Conservation (phyloP, 2,888 invertebrate species). For the Eupithecia tripunctaria region DNA sequence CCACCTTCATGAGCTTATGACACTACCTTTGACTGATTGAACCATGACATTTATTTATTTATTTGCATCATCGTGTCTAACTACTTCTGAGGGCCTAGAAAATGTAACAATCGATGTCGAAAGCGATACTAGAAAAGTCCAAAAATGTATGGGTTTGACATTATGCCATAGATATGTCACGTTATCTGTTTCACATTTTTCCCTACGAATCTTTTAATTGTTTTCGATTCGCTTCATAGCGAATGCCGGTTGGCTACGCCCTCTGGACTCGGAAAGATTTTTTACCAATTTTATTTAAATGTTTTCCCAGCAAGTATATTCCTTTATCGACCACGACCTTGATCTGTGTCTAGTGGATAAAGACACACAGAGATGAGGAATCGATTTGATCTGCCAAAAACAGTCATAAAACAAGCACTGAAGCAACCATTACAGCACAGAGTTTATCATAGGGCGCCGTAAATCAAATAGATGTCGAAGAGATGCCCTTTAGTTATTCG, state of each 20-base stretch:
- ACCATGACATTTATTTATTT: neutral
- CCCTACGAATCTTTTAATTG: too few relatives aligned
- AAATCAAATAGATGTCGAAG: slow-evolving; percentile 34
- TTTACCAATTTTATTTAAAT: neutral
- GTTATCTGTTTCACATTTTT: too few relatives aligned
- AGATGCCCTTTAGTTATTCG: slow-evolving; percentile 35
- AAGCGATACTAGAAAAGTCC: too few relatives aligned
- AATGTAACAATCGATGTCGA: too few relatives aligned
- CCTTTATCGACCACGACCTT: neutral
- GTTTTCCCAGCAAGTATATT: neutral
- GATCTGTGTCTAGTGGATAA: neutral
- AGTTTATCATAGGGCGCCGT: slow-evolving; percentile 30
- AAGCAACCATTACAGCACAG: slow-evolving; percentile 32
- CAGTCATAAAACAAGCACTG: slow-evolving; percentile 21
- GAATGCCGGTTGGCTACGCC: too few relatives aligned
- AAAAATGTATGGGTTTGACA: too few relatives aligned
- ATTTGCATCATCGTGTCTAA: neutral
- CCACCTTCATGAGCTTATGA: neutral
- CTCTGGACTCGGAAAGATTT: neutral
- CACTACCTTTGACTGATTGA: neutral
- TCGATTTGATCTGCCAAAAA: slow-evolving; percentile 5
- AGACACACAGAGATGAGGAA: neutral
- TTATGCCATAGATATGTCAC: too few relatives aligned
- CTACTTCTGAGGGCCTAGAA: too few relatives aligned
- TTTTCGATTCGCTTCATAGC: too few relatives aligned